Evolutionary conservation across 2,797 vertebrate species (phyloP).

Genomic region (Pelochelys cantorii): DNA sequence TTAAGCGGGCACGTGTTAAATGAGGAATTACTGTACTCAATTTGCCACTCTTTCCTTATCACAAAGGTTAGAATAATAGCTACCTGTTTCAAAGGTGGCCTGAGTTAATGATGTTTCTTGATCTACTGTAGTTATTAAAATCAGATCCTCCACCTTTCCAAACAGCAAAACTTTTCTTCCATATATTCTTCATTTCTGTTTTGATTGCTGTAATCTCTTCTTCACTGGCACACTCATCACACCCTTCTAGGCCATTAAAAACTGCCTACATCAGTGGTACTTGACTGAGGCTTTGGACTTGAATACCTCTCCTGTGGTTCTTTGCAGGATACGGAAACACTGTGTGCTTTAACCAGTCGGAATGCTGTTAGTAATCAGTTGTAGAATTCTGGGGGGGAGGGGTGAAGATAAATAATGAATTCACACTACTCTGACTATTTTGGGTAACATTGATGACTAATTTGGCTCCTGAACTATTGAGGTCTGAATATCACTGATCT

Average conservation of each 20-base stretch:
- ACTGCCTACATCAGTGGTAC: too few species aligned
- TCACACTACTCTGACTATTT: background rate
- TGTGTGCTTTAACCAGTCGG: too few species aligned
- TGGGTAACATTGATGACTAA: background rate
- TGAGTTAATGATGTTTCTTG: background rate
- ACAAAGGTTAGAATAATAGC: background rate
- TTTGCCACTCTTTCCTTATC: background rate
- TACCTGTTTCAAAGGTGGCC: background rate
- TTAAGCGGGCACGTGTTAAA: too few species aligned
- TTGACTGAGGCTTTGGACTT: too few species aligned
- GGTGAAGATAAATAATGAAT: background rate
- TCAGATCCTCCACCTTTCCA: background rate
- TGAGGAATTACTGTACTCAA: too few species aligned
- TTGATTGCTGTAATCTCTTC: background rate
- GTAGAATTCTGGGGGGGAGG: too few species aligned
- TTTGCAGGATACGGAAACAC: too few species aligned
- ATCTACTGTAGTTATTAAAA: background rate
- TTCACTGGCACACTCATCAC: background rate
- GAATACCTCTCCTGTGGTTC: too few species aligned
- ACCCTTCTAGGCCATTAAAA: background rate
- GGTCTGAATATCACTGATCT: background rate
- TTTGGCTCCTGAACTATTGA: background rate
- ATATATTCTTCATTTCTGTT: background rate
- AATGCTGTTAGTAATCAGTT: too few species aligned
- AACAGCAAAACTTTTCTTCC: background rate